Base-by-base conservation (phyloP, 2,797 vertebrate genomes). In the Chelon labrosus region DNA sequence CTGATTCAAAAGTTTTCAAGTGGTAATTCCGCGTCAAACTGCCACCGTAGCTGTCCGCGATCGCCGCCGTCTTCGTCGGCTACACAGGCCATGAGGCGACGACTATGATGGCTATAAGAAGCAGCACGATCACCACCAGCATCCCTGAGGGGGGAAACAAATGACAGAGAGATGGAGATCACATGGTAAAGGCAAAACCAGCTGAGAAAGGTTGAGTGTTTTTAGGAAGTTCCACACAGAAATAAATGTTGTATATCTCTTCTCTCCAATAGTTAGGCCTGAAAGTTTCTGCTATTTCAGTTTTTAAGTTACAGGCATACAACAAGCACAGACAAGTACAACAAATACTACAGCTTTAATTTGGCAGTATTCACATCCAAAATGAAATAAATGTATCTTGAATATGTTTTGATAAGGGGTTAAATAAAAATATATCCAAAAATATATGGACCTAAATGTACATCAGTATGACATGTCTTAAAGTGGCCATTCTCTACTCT, bases 51-150 rank as follows among this genome's bases (percentile, higher is more conserved):
- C 55, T 10, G 35, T 53, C 58, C 13, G 37, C 3, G 37, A 52
- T 61, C 47, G 0, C 27, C 6, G 53, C 60, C 1, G 8, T 63
- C 11, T 0, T 51, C 8, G 2, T 92, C 90, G 89, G 0, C 89
- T 93, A 10, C 93, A 82, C 89, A 0, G 98, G 97, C 97, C 97
- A 99, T 65, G 94, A 92, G 0, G 94, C 97, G 0, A 99, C 88
- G 47, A 98, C 96, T 1, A 98, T 83, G 44, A 99, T 99, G 31
- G 97, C 97, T 49, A 99, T 94, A 1, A 99, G 95, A 67, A 99
- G 94, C 87, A 99, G 80, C 17, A 99, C 95, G 12, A 98, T 98
- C 86, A 99, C 95, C 95, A 97, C 95, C 92, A 97, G 86, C 98
- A 99, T 96, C 64, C 97, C 98, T 99, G 94, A 3, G 71, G 85